Percentiles rank a stretch among this genome's conserved stretches.
phyloP scores from a whole-genome alignment of 2,797 vertebrate species.

The Jordanella pulchra region DNA sequence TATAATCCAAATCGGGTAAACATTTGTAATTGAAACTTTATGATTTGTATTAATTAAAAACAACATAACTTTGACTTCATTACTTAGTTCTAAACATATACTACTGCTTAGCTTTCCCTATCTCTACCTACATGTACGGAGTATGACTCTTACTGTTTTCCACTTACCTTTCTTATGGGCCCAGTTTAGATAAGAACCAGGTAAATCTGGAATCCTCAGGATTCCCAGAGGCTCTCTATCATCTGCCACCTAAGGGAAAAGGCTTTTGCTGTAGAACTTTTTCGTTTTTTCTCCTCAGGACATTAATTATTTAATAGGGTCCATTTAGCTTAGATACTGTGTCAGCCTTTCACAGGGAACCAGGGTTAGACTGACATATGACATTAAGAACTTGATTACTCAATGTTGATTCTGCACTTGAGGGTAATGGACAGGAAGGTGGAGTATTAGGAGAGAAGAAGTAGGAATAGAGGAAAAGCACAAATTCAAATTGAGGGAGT shows the following conservation, averaged over 20 bases:
- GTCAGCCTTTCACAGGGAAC: slow-evolving; percentile 65
- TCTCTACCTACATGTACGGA: slow-evolving; percentile 14
- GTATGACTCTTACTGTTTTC: slow-evolving; percentile 2
- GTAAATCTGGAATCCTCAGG: slow-evolving; percentile 36
- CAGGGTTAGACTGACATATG: slow-evolving; percentile 51
- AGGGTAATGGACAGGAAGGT: slow-evolving; percentile 56
- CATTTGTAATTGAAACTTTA: neutral
- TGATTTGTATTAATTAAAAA: neutral
- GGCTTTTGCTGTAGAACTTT: slow-evolving; percentile 44
- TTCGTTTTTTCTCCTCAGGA: slow-evolving; percentile 30
- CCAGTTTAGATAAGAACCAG: slow-evolving; percentile 26
- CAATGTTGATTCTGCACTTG: slow-evolving; percentile 51
- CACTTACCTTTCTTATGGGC: slow-evolving; percentile 8
- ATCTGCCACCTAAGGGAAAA: slow-evolving; percentile 33
- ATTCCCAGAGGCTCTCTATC: slow-evolving; percentile 43
- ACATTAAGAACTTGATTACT: slow-evolving; percentile 61
- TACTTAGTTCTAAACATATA: neutral
- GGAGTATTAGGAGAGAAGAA: slow-evolving; percentile 28
- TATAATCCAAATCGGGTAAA: neutral
- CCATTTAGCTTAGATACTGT: slow-evolving; percentile 71
- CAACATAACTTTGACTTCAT: neutral
- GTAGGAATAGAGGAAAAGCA: slow-evolving; percentile 40
- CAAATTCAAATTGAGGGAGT: slow-evolving; percentile 38
- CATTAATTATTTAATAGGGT: slow-evolving; percentile 72
- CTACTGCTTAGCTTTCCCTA: neutral